Evolutionary conservation across 2,797 vertebrate genomes (phyloP).

Genomic region (Cyclopterus lumpus): DNA sequence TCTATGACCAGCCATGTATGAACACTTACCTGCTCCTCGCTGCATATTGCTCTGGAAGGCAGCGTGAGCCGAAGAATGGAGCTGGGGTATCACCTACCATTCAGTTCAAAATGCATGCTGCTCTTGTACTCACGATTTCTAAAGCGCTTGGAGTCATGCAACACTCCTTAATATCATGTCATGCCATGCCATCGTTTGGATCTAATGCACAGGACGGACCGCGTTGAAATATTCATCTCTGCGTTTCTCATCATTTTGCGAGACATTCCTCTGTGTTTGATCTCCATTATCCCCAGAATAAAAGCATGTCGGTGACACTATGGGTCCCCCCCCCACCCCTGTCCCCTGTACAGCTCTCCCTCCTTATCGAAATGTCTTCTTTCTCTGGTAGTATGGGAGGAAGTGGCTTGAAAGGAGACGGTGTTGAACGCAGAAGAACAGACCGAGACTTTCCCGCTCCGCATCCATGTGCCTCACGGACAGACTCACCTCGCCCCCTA

Average conservation of each 20-base stretch:
- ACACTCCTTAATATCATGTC: slow-evolving; percentile 33
- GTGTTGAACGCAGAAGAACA: slow-evolving; percentile 44
- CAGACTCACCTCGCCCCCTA: slow-evolving; percentile 47
- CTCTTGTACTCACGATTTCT: slow-evolving; percentile 25
- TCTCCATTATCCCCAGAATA: slow-evolving; percentile 32
- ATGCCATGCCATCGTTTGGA: slow-evolving; percentile 25
- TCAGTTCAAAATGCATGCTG: slow-evolving; percentile 13
- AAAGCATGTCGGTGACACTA: slow-evolving; percentile 29
- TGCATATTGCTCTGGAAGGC: slow-evolving; percentile 12
- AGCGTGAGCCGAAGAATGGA: slow-evolving; percentile 31
- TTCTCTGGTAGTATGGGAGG: slow-evolving; percentile 39
- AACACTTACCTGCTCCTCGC: slow-evolving; percentile 34
- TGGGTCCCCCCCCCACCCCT: not conserved
- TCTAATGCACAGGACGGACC: slow-evolving; percentile 13
- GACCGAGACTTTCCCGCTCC: slow-evolving; percentile 2
- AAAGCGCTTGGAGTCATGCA: slow-evolving; percentile 25
- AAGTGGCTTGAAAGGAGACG: slow-evolving; percentile 46
- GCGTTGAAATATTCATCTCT: slow-evolving; percentile 55
- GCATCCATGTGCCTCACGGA: not conserved
- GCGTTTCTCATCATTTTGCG: slow-evolving; percentile 40
- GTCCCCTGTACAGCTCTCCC: not conserved
- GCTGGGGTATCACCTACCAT: slow-evolving; percentile 3
- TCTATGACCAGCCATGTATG: slow-evolving; percentile 49
- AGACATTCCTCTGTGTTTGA: slow-evolving; percentile 44
- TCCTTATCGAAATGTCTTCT: slow-evolving; percentile 15